Base-by-base conservation (phyloP, 2,888 invertebrate species). In the Archips crataeganus region DNA sequence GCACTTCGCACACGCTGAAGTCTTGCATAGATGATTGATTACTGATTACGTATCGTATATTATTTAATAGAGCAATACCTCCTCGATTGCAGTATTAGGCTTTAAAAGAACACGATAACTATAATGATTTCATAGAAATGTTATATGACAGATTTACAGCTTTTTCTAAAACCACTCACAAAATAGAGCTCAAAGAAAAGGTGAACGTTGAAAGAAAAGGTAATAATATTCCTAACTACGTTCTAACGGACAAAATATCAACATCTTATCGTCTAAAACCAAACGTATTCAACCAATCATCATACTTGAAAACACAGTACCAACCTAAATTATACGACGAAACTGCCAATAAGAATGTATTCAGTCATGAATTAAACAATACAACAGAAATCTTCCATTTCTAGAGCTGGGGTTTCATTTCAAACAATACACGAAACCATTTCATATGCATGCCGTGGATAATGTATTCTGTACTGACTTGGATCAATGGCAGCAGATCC, bases 401-500 rank as follows among this genome's bases (percentile, higher is more conserved):
- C 15, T 34, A 45, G 23, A 54, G 2, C 47, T 34, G 45, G 32
- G 36, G 66, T 15, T 54, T 70, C 63, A 65, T 70, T 60, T 59
- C 4, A 64, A 63, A 60, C 60, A 74, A 51, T 39, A 51, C 69
- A 67, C 32, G 5, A 61, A 69, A 42, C 15, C 32, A 23, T 66
- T 54, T 34, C 57, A 49, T 42, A 23, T 60, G 54, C 51, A 57
- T 39, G 70, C 6, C 61, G 49, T 11, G 42, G 23, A 34, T 47
- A 54, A 66, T 62, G 64, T 59, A 68, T 68, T 64, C 69, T 70
- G 67, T 57, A 78, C n/a, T 39, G 4, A 39, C 39, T 4, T 39
- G 39, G 39, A 39, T 6, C 39, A 39, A 6, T 39, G 39, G 4
- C 39, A 39, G 39, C 39, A 39, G 23, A 23, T 23, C 23, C 23